These are phyloP conservation scores for Artibeus lituratus DNA, from an alignment of 2,797 vertebrate species.

Conservation along the genomic window DNA sequence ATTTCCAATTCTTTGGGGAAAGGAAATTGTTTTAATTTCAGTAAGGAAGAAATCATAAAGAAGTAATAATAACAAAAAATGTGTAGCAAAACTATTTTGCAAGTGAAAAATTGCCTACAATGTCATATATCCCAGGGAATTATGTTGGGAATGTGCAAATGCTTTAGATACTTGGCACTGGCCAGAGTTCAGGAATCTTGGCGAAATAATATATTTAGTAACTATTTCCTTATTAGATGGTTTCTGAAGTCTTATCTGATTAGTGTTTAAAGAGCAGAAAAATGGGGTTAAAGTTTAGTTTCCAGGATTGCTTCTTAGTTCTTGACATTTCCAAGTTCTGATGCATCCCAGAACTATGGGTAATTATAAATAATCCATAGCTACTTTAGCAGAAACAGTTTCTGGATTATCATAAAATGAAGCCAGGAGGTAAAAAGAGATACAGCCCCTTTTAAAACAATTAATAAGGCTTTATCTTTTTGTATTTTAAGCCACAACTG, in stretches of 20 bases:
- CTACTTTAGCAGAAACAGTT: slow-evolving; percentile 46
- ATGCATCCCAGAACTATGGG: slow-evolving; percentile 36
- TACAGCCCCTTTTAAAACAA: slow-evolving; percentile 36
- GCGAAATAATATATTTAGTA: slow-evolving; percentile 52
- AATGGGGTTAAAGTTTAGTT: slow-evolving; percentile 48
- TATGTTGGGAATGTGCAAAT: not conserved
- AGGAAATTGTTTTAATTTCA: slow-evolving; percentile 40
- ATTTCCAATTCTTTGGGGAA: slow-evolving; percentile 47
- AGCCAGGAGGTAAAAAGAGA: slow-evolving; percentile 38
- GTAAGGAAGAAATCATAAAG: slow-evolving; percentile 30
- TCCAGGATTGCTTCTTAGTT: slow-evolving; percentile 65
- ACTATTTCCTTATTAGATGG: not conserved
- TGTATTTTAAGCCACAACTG: not conserved
- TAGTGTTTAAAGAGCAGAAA: not conserved
- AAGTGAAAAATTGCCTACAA: slow-evolving; percentile 16
- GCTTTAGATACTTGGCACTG: slow-evolving; percentile 47
- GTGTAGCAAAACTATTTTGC: not conserved
- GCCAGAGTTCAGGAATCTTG: slow-evolving; percentile 48
- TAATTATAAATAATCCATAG: slow-evolving; percentile 54
- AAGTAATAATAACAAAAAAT: slow-evolving; percentile 16
- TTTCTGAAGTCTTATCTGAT: not conserved
- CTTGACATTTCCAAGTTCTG: slow-evolving; percentile 57
- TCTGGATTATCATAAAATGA: slow-evolving; percentile 49
- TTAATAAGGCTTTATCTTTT: not conserved
- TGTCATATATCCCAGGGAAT: not conserved